Percentiles rank a stretch among this genome's conserved stretches.
These are phyloP conservation scores for Epinotia demarniana DNA, from an alignment of 2,888 invertebrate species.

Conservation along the genomic window DNA sequence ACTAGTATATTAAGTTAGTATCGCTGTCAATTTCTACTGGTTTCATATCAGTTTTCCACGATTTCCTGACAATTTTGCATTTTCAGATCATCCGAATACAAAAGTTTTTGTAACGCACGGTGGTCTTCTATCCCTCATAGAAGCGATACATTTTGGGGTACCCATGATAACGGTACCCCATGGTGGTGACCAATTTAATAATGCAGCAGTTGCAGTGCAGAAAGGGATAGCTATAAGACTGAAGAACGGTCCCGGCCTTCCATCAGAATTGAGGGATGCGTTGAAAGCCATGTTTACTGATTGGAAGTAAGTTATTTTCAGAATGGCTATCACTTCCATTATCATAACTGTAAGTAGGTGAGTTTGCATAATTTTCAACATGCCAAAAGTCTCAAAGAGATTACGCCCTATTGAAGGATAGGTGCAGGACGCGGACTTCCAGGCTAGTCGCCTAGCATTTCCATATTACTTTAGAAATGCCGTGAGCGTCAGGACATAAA, in stretches of 20 bases:
- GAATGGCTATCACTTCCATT: neutral
- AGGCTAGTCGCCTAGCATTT: too few relatives aligned
- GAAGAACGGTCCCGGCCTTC: constrained; percentile 17
- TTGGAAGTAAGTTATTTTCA: constrained; percentile 26
- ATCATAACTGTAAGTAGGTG: neutral
- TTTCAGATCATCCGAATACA: constrained; percentile 47
- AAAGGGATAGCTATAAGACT: constrained; percentile 42
- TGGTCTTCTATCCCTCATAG: constrained; percentile 46
- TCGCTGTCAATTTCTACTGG: neutral
- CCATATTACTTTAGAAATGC: too few relatives aligned
- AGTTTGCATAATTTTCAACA: too few relatives aligned
- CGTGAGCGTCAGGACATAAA: too few relatives aligned
- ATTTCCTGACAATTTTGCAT: too few relatives aligned
- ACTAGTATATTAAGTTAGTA: constrained; percentile 44
- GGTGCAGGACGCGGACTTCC: too few relatives aligned
- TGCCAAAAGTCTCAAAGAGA: too few relatives aligned
- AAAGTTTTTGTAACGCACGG: constrained; percentile 48
- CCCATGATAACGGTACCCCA: constrained; percentile 47
- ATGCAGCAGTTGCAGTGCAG: constrained; percentile 39
- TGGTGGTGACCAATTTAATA: constrained; percentile 45
- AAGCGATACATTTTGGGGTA: constrained; percentile 47
- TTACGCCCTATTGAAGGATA: too few relatives aligned
- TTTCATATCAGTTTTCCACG: neutral
- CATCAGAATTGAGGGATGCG: constrained; percentile 23
- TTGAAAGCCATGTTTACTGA: constrained; percentile 26